Conservation (phyloP, 2,113 vertebrate species). For the Centropus bengalensis region DNA sequence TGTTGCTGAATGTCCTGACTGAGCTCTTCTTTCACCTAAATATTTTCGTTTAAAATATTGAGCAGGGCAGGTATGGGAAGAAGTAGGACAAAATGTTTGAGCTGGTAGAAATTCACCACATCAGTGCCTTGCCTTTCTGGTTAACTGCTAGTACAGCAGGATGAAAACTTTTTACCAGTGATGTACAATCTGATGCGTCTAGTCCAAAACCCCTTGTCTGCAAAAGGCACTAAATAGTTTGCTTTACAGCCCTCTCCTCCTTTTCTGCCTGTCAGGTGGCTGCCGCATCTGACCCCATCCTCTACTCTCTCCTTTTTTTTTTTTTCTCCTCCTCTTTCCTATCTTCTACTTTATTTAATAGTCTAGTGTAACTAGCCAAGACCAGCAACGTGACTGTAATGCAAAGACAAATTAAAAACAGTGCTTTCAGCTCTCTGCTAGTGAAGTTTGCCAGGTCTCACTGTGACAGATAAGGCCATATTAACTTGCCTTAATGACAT, state of each 20-base stretch:
- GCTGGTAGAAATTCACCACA: not conserved
- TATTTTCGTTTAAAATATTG: not conserved
- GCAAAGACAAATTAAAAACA: not conserved
- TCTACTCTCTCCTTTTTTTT: not conserved
- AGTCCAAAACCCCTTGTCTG: not conserved
- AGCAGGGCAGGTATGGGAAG: not conserved
- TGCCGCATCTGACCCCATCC: not conserved
- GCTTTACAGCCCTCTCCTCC: not conserved
- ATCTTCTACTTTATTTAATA: slow-evolving; percentile 26
- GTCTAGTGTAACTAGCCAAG: not conserved
- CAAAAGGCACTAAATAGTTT: not conserved
- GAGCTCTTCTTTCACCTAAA: not conserved
- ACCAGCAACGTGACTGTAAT: slow-evolving; percentile 1
- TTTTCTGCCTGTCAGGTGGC: not conserved
- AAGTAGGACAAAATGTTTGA: not conserved
- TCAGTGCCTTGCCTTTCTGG: not conserved
- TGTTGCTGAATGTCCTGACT: not conserved
- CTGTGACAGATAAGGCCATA: not conserved
- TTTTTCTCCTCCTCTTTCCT: not conserved
- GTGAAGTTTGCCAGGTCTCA: slow-evolving; percentile 4
- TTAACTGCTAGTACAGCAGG: not conserved
- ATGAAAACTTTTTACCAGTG: not conserved
- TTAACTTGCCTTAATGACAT: not conserved
- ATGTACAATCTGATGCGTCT: not conserved
- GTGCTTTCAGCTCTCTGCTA: not conserved